Evolutionary conservation across 2,888 invertebrate genomes (phyloP).

Genomic region (Crioceris asparagi): DNA sequence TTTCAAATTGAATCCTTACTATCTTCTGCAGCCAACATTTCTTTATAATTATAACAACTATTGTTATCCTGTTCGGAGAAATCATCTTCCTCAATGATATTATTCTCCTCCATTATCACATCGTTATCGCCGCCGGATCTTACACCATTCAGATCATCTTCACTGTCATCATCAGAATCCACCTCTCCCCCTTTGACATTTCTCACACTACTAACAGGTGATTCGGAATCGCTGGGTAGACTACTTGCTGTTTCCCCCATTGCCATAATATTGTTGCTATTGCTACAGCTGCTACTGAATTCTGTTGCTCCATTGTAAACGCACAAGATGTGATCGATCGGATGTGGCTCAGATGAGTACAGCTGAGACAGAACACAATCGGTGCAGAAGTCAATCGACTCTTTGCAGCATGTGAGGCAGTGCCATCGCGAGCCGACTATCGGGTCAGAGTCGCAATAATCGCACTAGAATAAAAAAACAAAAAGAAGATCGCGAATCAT

Average conservation of each 20-base stretch:
- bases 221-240: too few relatives aligned
- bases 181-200: too few relatives aligned
- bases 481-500: too few relatives aligned
- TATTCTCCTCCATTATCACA: not conserved
- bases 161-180: too few relatives aligned
- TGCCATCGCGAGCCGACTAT: slow-evolving; percentile 58
- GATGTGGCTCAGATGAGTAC: slow-evolving; percentile 39
- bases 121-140: slow-evolving; percentile 1
- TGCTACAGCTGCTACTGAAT: too few relatives aligned
- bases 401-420: slow-evolving; percentile 52
- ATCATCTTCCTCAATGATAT: slow-evolving; percentile 1
- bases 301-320: slow-evolving; percentile 27
- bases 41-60: slow-evolving; percentile 7
- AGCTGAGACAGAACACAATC: slow-evolving; percentile 51
- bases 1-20: too few relatives aligned
- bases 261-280: too few relatives aligned
- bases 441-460: slow-evolving; percentile 52
- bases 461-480: slow-evolving; percentile 42
- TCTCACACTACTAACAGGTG: too few relatives aligned
- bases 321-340: slow-evolving; percentile 38
- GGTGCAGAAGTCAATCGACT: slow-evolving; percentile 51
- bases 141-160: slow-evolving; percentile 1
- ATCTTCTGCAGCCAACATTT: too few relatives aligned
- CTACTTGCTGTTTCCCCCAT: too few relatives aligned
- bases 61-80: slow-evolving; percentile 16